Evolutionary conservation across 2,797 vertebrate species (phyloP).

Genomic region (Lutjanus argentimaculatus): DNA sequence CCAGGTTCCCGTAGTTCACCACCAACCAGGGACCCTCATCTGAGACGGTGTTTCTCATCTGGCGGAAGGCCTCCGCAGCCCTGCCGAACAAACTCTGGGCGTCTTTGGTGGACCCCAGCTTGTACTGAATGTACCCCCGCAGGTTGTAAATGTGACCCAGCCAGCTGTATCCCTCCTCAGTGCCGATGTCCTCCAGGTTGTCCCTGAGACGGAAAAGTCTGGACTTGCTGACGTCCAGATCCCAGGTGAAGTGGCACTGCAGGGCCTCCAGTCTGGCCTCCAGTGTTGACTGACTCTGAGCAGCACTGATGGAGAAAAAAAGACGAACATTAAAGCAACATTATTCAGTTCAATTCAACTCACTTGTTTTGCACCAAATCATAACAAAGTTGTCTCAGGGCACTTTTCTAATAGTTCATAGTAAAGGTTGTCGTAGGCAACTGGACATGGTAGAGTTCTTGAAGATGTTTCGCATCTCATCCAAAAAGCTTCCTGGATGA

Average conservation of each 20-base stretch:
- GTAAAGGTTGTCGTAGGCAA: no score
- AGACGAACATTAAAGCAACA: no score
- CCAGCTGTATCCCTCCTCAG: constrained; percentile 64
- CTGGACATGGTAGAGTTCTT: no score
- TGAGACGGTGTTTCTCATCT: constrained; percentile 53
- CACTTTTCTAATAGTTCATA: no score
- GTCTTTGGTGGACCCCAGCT: constrained; percentile 1
- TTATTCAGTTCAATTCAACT: no score
- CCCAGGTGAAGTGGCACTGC: constrained; percentile 81
- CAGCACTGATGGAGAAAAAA: constrained; percentile 22
- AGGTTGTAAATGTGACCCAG: constrained; percentile 79
- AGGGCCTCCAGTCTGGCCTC: constrained; percentile 53
- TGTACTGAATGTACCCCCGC: constrained; percentile 63
- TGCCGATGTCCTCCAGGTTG: constrained; percentile 70
- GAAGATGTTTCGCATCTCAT: no score
- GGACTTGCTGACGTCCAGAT: constrained; percentile 7
- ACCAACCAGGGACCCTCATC: constrained; percentile 76
- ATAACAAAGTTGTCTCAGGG: no score
- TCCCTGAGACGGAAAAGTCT: constrained; percentile 33
- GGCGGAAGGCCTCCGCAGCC: constrained; percentile 71
- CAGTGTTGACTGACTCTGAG: neutral
- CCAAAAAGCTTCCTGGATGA: no score
- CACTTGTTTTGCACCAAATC: no score
- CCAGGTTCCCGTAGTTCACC: constrained; percentile 77
- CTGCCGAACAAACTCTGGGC: constrained; percentile 53